phyloP scores from a whole-genome alignment of 2,888 invertebrate species.

The Agonopterix arenella region DNA sequence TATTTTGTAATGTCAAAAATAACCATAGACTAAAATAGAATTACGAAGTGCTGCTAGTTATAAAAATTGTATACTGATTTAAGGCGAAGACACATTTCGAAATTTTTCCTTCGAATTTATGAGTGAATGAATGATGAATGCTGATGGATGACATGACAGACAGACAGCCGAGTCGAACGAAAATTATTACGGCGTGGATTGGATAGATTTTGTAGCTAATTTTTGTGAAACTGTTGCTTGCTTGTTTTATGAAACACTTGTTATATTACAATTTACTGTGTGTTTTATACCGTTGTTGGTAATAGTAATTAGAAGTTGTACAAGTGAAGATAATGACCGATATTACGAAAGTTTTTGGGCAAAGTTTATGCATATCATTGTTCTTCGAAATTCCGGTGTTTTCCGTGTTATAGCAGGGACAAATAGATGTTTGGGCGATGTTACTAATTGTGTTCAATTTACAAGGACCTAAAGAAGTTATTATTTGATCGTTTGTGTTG shows the following conservation, averaged over 20 bases:
- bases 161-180: slow-evolving; percentile 39
- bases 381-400: slow-evolving; percentile 53
- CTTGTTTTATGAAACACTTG: slow-evolving; percentile 26
- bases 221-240: slow-evolving; percentile 46
- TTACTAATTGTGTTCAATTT: slow-evolving; percentile 44
- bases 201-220: slow-evolving; percentile 38
- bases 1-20: too few species aligned
- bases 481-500: slow-evolving; percentile 46
- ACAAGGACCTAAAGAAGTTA: slow-evolving; percentile 52
- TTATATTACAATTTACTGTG: slow-evolving; percentile 21
- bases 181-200: slow-evolving; percentile 72
- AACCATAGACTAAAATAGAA: too few species aligned
- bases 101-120: too few species aligned
- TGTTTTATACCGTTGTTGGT: slow-evolving; percentile 25
- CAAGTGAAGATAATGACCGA: slow-evolving; percentile 60
- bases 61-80: too few species aligned
- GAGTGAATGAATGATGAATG: slow-evolving; percentile 14
- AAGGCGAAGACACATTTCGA: too few species aligned
- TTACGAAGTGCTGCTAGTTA: too few species aligned
- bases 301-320: slow-evolving; percentile 33
- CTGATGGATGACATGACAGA: slow-evolving; percentile 53
- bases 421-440: slow-evolving; percentile 48
- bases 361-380: slow-evolving; percentile 75
- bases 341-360: slow-evolving; percentile 62
- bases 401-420: slow-evolving; percentile 60